Evolutionary conservation across 2,888 invertebrate genomes (phyloP), one percentile per base, ranked within the genome.

Genomic region (Pemphredon lugubris): DNA sequence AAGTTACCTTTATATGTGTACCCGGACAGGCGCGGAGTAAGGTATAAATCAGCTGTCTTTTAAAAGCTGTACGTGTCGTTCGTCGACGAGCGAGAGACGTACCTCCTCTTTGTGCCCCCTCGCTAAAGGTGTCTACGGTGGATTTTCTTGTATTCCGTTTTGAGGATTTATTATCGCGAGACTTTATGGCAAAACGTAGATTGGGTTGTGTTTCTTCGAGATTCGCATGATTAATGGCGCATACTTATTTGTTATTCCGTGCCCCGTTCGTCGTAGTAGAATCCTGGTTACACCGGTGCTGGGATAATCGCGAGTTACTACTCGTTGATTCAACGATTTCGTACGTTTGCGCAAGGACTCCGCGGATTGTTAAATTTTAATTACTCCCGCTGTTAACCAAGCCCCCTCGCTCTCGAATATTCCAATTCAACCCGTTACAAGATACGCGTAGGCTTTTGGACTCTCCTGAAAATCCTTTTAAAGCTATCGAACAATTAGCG

Each of bases 1-100:
- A 57, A 32, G 61, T 61, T 61, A 61, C 70, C 58, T 58, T 59
- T 53, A 23, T 67, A 54, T 55, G 45, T 23, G 20, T 58, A 51
- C 55, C 26, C 51, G 47, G 18, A 53, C 37, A 37, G 30, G 40
- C 45, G 60, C 58, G 63, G 54, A 23, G 32, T 45, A 69, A 67
- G 64, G 55, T 59, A 74, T 72, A 74, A 66, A 74, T 74, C 72
- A 72, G 63, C 59, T 44, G 54, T 40, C 66, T 72, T 66, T 67
- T 32, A 50, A 20, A 2, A 34, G 11, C 44, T 13, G 14, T 34
- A 44, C 60, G 40, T 45, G 61, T 47, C 54, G 23, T 30, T 44
- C 37, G 51, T 34, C 57, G 72, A 42, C 45, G 39, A 53, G 14
- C 42, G 39, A 55, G 26, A 51, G 54, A 61, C 66, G 39, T 16